Conservation (phyloP, 2,113 vertebrate genomes). For the Xiphophorus maculatus region DNA sequence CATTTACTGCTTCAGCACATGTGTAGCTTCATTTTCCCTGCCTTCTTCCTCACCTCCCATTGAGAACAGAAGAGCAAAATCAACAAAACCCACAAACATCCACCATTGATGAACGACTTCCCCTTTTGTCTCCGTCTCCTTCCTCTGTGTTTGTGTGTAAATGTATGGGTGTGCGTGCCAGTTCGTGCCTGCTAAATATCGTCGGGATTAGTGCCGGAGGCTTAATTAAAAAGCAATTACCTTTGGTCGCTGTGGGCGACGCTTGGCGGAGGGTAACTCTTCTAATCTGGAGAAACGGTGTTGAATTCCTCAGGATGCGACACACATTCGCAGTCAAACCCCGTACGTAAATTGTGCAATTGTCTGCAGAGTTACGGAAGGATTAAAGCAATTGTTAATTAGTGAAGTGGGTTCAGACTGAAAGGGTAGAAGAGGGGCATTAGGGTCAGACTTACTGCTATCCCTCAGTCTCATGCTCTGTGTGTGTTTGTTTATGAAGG, state of each 20-base stretch:
- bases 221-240: slow-evolving; percentile 84
- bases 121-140: slow-evolving; percentile 18
- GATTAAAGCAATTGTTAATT: slow-evolving; percentile 71
- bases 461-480: slow-evolving; percentile 18
- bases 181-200: slow-evolving; percentile 72
- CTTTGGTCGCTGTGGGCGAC: slow-evolving; percentile 66
- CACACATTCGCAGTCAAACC: slow-evolving; percentile 14
- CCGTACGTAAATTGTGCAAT: slow-evolving; percentile 34
- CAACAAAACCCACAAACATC: slow-evolving; percentile 41
- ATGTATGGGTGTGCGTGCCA: slow-evolving; percentile 11
- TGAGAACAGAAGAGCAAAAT: slow-evolving; percentile 40
- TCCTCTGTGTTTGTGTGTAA: slow-evolving; percentile 4
- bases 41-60: slow-evolving; percentile 21
- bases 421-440: slow-evolving; percentile 18
- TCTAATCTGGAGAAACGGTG: slow-evolving; percentile 64
- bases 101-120: slow-evolving; percentile 39
- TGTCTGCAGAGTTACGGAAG: slow-evolving; percentile 54
- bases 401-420: slow-evolving; percentile 31
- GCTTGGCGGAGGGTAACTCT: slow-evolving; percentile 50
- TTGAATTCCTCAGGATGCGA: slow-evolving; percentile 48
- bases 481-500: slow-evolving; percentile 52
- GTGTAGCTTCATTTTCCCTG: slow-evolving; percentile 39
- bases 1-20: slow-evolving; percentile 43
- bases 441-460: slow-evolving; percentile 2
- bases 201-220: slow-evolving; percentile 73